Base-by-base conservation (phyloP, 2,888 invertebrate species). In the Lamproptera curius region DNA sequence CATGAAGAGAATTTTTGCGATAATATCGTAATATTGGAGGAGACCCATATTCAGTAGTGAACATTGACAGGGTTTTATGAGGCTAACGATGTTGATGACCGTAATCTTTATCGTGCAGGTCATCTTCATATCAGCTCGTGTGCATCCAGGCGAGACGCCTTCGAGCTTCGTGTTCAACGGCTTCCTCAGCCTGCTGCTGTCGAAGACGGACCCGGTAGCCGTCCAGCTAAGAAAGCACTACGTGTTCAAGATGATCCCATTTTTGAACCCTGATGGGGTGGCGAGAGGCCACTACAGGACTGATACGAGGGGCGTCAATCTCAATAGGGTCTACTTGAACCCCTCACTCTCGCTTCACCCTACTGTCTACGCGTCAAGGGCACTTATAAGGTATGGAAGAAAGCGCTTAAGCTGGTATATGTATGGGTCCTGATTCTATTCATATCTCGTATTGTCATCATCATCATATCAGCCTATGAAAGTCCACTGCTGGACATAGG, bases 81-180 rank as follows among this genome's bases (percentile, higher is more conserved):
- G n/a, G n/a, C n/a, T n/a, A n/a, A n/a, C n/a, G n/a, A n/a, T n/a
- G n/a, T n/a, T n/a, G n/a, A n/a, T n/a, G n/a, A n/a, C n/a, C n/a
- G n/a, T n/a, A n/a, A n/a, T n/a, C n/a, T n/a, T n/a, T n/a, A n/a
- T n/a, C n/a, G n/a, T 66, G 26, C 68, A 94, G 93, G 91, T 96
- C 4, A 92, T 95, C 60, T 93, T 97, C 73, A 83, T 97, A 62
- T 96, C 95, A 50, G 96, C 96, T 2, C 89, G 97, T 51, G 97
- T 97, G 42, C 97, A 97, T 78, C 97, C 97, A 10, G 97, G 97
- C 1, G 97, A 97, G 80, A 96, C 96, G 0, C 97, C 96, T 1
- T 94, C 95, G 1, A 95, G 94, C 76, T 95, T 94, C 79, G 96
- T 97, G 10, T 92, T 97, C 75, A 96, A 96, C 73, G 97, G 97